A percentile compares a stretch with the other conserved stretches of the same genome.
Conservation (phyloP, 1,140 invertebrate species). For the Drosophila pseudoananassae region DNA sequence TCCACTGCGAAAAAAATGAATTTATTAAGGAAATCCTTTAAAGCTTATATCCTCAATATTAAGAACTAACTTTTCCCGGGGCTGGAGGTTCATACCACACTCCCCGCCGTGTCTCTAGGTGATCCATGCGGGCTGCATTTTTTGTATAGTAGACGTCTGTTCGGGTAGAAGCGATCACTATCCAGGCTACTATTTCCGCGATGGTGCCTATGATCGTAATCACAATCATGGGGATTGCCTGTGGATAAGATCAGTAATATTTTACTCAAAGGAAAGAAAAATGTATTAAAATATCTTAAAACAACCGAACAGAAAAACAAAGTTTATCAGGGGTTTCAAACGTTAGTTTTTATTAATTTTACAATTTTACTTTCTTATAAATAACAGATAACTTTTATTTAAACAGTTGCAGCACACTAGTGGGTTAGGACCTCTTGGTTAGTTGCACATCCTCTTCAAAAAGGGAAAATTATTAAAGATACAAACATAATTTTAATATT, state of each 20-base stretch:
- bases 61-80: conserved; percentile 2
- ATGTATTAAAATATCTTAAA: neutral
- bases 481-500: no score
- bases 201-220: neutral
- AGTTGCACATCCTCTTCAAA: no score
- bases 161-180: neutral
- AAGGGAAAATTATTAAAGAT: no score
- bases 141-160: conserved; percentile 19
- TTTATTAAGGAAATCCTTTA: neutral
- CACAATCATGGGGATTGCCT: conserved; percentile 9
- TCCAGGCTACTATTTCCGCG: neutral
- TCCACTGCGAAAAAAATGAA: neutral
- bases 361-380: neutral
- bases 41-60: neutral
- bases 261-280: neutral
- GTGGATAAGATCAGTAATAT: neutral
- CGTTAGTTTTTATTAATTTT: neutral
- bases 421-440: no score
- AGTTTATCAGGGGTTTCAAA: neutral
- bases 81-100: neutral
- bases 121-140: neutral
- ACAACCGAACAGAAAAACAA: neutral
- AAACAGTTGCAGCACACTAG: neutral
- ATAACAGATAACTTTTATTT: neutral
- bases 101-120: conserved; percentile 12